Percentiles rank a stretch among this genome's conserved stretches.
phyloP scores from a whole-genome alignment of 2,888 invertebrate genomes.

The Globia sparganii region DNA sequence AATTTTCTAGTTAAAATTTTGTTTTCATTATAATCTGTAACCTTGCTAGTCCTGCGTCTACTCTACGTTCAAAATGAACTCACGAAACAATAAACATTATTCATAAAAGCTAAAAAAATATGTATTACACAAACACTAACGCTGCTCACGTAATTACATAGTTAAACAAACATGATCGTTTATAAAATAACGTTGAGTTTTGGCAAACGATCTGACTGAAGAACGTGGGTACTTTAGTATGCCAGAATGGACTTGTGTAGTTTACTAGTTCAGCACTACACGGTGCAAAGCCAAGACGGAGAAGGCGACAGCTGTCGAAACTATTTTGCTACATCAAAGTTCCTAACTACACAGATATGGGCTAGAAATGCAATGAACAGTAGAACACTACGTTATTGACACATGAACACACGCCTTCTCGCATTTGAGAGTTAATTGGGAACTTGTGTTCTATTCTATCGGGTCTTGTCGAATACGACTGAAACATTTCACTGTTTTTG shows the following conservation, averaged over 20 bases:
- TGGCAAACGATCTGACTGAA: constrained; percentile 48
- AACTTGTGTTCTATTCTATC: constrained; percentile 7
- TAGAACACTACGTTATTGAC: constrained; percentile 39
- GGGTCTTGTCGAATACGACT: constrained; percentile 19
- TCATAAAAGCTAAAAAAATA: constrained; percentile 33
- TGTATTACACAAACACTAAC: constrained; percentile 52
- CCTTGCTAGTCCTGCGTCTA: background rate
- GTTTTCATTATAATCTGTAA: background rate
- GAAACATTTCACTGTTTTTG: background rate
- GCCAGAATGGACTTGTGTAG: constrained; percentile 9
- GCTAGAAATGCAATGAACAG: constrained; percentile 42
- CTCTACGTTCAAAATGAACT: constrained; percentile 10
- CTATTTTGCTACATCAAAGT: constrained; percentile 51
- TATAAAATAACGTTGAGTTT: constrained; percentile 62
- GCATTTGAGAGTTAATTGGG: constrained; percentile 44
- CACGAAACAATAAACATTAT: constrained; percentile 9
- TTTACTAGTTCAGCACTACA: constrained; percentile 15
- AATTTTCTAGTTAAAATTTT: background rate
- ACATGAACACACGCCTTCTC: constrained; percentile 29
- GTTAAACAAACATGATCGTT: constrained; percentile 63
- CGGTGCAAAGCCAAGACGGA: constrained; percentile 27
- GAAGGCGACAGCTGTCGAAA: constrained; percentile 37
- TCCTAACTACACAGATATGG: constrained; percentile 39
- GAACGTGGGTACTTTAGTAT: constrained; percentile 11
- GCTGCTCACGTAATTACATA: constrained; percentile 60